phyloP scores from a whole-genome alignment of 2,888 invertebrate species.

The Hypomecis atomaria region DNA sequence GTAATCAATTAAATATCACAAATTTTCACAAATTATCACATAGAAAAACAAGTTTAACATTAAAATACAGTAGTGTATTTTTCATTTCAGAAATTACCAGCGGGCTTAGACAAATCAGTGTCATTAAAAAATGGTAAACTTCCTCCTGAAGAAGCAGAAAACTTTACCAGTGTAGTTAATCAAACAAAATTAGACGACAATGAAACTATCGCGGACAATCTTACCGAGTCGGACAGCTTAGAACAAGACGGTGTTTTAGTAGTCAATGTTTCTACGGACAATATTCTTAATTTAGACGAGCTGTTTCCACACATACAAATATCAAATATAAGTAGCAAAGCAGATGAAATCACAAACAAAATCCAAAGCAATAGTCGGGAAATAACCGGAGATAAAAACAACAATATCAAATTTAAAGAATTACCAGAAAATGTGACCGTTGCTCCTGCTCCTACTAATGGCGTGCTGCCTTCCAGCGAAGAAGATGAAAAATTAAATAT shows the following conservation, averaged over 20 bases:
- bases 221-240: slow-evolving; percentile 78
- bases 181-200: slow-evolving; percentile 62
- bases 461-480: slow-evolving; percentile 70
- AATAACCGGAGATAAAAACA: slow-evolving; percentile 80
- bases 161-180: slow-evolving; percentile 52
- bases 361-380: slow-evolving; percentile 83
- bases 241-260: slow-evolving; percentile 81
- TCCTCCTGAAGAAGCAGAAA: slow-evolving; percentile 68
- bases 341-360: slow-evolving; percentile 80
- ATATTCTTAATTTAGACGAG: slow-evolving; percentile 77
- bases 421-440: slow-evolving; percentile 76
- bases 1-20: too few species aligned
- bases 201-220: slow-evolving; percentile 68
- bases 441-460: slow-evolving; percentile 79
- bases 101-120: slow-evolving; percentile 74
- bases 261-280: slow-evolving; percentile 77
- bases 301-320: slow-evolving; percentile 72
- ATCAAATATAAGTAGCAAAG: slow-evolving; percentile 70
- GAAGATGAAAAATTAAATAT: slow-evolving; percentile 68
- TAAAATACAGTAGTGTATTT: slow-evolving; percentile 13
- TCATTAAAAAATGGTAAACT: slow-evolving; percentile 76
- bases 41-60: too few species aligned
- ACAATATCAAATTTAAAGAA: slow-evolving; percentile 75
- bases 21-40: too few species aligned
- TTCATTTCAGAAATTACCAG: slow-evolving; percentile 66